A percentile compares a stretch with the other conserved stretches of the same genome.
Evolutionary conservation across 2,888 invertebrate species (phyloP).

Genomic region (Seira musarum): DNA sequence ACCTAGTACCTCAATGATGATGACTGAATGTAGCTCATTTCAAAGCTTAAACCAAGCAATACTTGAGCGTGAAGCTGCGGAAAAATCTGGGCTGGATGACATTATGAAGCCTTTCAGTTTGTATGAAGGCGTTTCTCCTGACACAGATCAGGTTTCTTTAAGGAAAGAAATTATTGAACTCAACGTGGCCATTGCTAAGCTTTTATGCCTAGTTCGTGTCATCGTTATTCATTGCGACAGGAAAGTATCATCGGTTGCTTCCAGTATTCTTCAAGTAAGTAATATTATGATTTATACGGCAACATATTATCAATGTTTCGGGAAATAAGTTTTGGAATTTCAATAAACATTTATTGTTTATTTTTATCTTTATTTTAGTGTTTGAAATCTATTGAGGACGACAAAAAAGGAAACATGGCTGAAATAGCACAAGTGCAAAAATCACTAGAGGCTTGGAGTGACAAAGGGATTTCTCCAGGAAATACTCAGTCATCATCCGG

Average conservation of each 20-base stretch:
- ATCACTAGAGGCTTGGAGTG: constrained; percentile 65
- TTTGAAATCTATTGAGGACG: constrained; percentile 65
- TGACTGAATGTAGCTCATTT: constrained; percentile 57
- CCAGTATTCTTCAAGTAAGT: constrained; percentile 68
- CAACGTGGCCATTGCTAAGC: constrained; percentile 62
- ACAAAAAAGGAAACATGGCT: constrained; percentile 59
- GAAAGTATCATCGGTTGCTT: constrained; percentile 66
- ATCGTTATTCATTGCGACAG: constrained; percentile 68
- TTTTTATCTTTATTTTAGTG: constrained; percentile 51
- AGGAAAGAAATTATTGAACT: constrained; percentile 64
- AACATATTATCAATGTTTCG: not conserved
- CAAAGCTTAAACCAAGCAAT: constrained; percentile 68
- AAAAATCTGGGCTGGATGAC: constrained; percentile 56
- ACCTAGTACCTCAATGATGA: constrained; percentile 23
- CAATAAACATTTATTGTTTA: constrained; percentile 8
- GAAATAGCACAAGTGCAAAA: constrained; percentile 65
- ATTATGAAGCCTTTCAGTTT: constrained; percentile 44
- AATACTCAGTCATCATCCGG: constrained; percentile 7
- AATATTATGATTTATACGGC: not conserved
- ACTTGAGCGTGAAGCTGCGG: constrained; percentile 67
- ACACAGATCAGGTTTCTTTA: constrained; percentile 58
- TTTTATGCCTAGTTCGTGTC: constrained; percentile 63
- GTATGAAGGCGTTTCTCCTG: constrained; percentile 44
- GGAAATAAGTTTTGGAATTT: no score
- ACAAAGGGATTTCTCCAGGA: constrained; percentile 43